These are phyloP conservation scores for Coboldia fuscipes DNA, from an alignment of 1,140 invertebrate species.

Conservation along the genomic window DNA sequence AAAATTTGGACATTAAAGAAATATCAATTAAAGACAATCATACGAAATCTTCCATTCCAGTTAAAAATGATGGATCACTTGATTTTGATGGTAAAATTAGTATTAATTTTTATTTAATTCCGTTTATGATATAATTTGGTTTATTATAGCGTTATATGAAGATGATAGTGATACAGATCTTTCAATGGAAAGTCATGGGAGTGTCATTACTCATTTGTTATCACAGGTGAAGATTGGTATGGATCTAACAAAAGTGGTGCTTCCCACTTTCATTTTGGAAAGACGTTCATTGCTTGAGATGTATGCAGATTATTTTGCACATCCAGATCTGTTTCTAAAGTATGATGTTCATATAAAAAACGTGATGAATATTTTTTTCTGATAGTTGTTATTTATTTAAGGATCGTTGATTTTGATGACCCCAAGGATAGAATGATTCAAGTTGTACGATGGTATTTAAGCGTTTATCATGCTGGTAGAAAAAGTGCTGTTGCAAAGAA, in stretches of 20 bases:
- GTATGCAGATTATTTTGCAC: conserved; percentile 96
- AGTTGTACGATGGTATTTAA: conserved; percentile 85
- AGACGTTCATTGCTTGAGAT: conserved; percentile 88
- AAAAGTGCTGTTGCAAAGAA: conserved; percentile 91
- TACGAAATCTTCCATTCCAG: no score
- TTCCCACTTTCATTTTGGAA: conserved; percentile 94
- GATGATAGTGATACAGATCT: conserved; percentile 67
- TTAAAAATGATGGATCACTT: conserved; percentile 34
- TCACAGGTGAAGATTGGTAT: conserved; percentile 96
- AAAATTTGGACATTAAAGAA: no score
- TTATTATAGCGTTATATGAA: conserved; percentile 58
- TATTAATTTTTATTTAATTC: not conserved
- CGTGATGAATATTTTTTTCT: not conserved
- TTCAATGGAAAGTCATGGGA: conserved; percentile 84
- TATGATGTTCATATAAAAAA: conserved; percentile 29
- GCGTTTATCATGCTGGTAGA: conserved; percentile 89
- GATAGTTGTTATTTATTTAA: conserved; percentile 19
- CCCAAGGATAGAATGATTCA: conserved; percentile 83
- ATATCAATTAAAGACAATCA: no score
- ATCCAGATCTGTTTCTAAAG: conserved; percentile 90
- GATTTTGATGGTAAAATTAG: conserved; percentile 39
- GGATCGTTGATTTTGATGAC: conserved; percentile 60
- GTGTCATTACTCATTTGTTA: conserved; percentile 80
- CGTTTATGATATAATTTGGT: conserved; percentile 7
- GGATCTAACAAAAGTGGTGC: conserved; percentile 92